Conservation (phyloP, 64 coral and sea anemone genomes). For the Montipora cactus region DNA sequence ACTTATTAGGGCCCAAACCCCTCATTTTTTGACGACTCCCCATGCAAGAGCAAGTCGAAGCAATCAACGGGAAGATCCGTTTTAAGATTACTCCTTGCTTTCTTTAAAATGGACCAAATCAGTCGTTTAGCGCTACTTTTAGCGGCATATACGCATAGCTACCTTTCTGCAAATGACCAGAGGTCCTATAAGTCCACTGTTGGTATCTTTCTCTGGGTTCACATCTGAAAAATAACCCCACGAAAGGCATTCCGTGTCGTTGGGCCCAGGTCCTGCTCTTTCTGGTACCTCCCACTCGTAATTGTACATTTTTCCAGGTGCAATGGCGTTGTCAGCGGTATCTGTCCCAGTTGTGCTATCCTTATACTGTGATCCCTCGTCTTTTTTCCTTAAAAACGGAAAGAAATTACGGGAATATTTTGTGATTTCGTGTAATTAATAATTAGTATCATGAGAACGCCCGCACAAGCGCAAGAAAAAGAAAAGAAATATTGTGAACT, state of each 20-base stretch:
- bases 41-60: too few relatives aligned
- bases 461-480: too few relatives aligned
- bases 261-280: constrained; percentile 73
- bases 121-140: too few relatives aligned
- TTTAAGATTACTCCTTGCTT: too few relatives aligned
- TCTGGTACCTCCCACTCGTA: constrained; percentile 80
- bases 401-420: neutral
- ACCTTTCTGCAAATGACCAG: constrained; percentile 86
- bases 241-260: constrained; percentile 75
- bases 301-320: constrained; percentile 68
- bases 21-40: too few relatives aligned
- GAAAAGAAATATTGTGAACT: too few relatives aligned
- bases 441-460: too few relatives aligned
- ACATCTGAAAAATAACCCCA: constrained; percentile 92
- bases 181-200: constrained; percentile 76
- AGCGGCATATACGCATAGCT: neutral
- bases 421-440: neutral
- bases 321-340: constrained; percentile 53
- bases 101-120: too few relatives aligned
- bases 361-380: constrained; percentile 78
- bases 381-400: constrained; percentile 55
- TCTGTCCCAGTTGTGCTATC: constrained; percentile 49
- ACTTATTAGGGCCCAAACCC: too few relatives aligned
- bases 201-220: constrained; percentile 77
- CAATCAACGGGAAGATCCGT: too few relatives aligned